Conservation (phyloP, 2,888 invertebrate species). For the Eristalinus sepulchralis region DNA sequence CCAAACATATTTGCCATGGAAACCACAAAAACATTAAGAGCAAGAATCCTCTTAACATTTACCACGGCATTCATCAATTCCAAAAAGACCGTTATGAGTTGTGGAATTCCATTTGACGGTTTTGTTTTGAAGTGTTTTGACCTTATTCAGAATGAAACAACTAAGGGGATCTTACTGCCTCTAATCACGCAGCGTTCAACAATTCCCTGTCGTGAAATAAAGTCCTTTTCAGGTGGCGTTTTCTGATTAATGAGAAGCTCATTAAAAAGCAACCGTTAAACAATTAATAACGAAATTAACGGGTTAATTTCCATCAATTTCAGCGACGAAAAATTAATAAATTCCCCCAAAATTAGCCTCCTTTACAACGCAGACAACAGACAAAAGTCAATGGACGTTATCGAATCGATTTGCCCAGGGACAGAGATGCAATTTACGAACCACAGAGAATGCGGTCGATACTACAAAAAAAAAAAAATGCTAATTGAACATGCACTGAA, state of each 20-base stretch:
- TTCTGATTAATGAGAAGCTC: neutral
- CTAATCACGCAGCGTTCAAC: neutral
- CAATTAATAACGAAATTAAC: neutral
- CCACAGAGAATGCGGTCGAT: conserved; percentile 2
- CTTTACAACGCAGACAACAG: too few species aligned
- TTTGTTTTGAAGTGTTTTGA: neutral
- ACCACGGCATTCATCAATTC: neutral
- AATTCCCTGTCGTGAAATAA: neutral
- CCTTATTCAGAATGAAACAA: neutral
- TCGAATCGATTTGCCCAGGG: too few species aligned
- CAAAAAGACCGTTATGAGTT: neutral
- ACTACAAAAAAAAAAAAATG: neutral
- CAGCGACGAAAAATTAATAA: too few species aligned
- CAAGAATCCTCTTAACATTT: neutral
- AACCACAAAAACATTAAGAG: neutral
- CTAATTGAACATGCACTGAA: conserved; percentile 50
- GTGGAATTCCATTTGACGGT: neutral
- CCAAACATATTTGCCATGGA: neutral
- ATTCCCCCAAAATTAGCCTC: too few species aligned
- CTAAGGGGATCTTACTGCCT: neutral
- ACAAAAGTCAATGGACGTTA: too few species aligned
- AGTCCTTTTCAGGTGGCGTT: neutral
- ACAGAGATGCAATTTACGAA: neutral
- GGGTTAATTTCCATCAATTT: too few species aligned
- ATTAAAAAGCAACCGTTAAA: neutral